Evolutionary conservation across 2,888 invertebrate species (phyloP).

Genomic region (Nemurella pictetii): DNA sequence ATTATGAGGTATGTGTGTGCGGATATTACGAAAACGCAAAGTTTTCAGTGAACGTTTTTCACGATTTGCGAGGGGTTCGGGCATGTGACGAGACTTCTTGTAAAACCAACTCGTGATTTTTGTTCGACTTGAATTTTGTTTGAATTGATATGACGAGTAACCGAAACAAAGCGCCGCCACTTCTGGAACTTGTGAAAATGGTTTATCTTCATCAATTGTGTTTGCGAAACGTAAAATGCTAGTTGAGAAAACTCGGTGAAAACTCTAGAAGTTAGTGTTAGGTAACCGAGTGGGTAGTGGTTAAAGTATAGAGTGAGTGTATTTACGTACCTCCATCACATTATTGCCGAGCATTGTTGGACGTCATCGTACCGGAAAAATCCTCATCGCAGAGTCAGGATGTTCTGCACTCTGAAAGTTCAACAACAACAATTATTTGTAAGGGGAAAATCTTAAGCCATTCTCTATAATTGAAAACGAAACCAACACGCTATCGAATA

Average conservation of each 20-base stretch:
- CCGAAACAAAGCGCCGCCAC: background rate
- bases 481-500: background rate
- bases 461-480: background rate
- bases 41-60: no score
- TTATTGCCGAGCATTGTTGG: conserved; percentile 47
- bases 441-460: background rate
- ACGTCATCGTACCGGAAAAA: conserved; percentile 44
- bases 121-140: background rate
- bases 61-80: no score
- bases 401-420: background rate
- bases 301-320: conserved; percentile 1
- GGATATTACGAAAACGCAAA: no score
- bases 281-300: background rate
- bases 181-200: background rate
- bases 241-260: background rate
- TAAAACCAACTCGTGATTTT: background rate
- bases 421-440: background rate
- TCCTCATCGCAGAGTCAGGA: conserved; percentile 42
- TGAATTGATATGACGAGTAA: background rate
- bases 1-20: background rate
- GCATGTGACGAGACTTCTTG: background rate
- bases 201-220: background rate
- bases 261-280: background rate
- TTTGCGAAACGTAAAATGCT: background rate
- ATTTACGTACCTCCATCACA: conserved; percentile 47